Conservation (phyloP, 2,113 vertebrate species). For the Erythrocebus patas region DNA sequence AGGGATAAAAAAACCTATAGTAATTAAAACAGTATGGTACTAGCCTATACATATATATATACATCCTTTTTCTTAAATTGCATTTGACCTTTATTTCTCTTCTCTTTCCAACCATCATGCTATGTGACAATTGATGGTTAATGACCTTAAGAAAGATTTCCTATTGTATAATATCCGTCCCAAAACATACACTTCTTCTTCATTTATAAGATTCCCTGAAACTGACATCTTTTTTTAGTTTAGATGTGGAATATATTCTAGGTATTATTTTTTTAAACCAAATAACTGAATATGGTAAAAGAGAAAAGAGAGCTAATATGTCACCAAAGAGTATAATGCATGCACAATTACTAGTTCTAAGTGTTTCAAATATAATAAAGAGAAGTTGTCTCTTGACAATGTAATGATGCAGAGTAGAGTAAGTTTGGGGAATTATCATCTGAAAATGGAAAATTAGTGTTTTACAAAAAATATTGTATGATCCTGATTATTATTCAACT, state of each 20-base stretch:
- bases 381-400: slow-evolving; percentile 49
- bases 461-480: slow-evolving; percentile 45
- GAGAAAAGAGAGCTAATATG: not conserved
- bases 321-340: not conserved
- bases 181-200: not conserved
- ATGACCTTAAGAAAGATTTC: not conserved
- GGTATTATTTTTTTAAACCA: not conserved
- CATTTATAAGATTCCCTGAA: not conserved
- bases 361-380: slow-evolving; percentile 17
- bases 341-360: slow-evolving; percentile 42
- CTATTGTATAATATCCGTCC: not conserved
- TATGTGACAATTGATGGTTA: not conserved
- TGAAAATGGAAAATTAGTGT: slow-evolving; percentile 36
- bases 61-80: not conserved
- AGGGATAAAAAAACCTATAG: not conserved
- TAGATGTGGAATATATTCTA: not conserved
- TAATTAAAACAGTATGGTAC: not conserved
- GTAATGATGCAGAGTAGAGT: slow-evolving; percentile 54
- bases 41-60: not conserved
- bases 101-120: not conserved
- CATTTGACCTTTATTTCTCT: not conserved
- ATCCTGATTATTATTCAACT: slow-evolving; percentile 40
- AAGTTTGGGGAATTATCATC: slow-evolving; percentile 10
- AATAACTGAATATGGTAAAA: not conserved
- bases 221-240: not conserved